phyloP scores from a whole-genome alignment of 2,113 vertebrate species.

The Aspidoscelis tigris region DNA sequence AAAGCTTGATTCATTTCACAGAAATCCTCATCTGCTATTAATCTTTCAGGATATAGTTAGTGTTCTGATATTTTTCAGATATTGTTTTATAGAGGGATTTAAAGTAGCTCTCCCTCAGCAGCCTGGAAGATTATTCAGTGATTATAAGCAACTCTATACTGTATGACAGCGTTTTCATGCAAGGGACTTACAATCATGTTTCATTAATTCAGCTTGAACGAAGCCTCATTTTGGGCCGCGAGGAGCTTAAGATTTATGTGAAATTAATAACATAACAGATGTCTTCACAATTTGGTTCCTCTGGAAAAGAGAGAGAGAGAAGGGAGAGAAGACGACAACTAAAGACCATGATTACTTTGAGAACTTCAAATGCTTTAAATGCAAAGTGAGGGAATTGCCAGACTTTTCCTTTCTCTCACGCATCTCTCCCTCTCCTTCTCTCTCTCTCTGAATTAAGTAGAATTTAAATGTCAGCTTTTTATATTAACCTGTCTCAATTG shows the following conservation, averaged over 20 bases:
- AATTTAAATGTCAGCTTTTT: conserved; percentile 92
- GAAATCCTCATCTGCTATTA: conserved; percentile 85
- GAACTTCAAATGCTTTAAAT: conserved; percentile 85
- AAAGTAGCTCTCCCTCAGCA: conserved; percentile 88
- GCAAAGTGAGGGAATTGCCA: conserved; percentile 77
- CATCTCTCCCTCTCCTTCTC: conserved; percentile 46
- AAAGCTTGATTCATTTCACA: conserved; percentile 84
- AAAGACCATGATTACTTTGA: conserved; percentile 80
- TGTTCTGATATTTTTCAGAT: conserved; percentile 91
- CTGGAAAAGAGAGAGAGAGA: conserved; percentile 75
- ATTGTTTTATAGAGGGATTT: conserved; percentile 88
- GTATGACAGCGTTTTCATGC: conserved; percentile 92
- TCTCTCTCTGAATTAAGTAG: conserved; percentile 77
- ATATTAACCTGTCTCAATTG: conserved; percentile 88
- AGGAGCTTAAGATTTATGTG: conserved; percentile 98
- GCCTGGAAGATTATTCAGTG: conserved; percentile 91
- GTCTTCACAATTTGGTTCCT: conserved; percentile 91
- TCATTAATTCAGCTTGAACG: conserved; percentile 98
- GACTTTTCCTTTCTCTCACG: conserved; percentile 80
- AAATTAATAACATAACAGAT: conserved; percentile 99
- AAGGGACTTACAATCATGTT: conserved; percentile 97
- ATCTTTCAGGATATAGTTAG: conserved; percentile 86
- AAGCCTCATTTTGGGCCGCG: conserved; percentile 95
- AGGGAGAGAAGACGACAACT: conserved; percentile 66
- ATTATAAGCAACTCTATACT: conserved; percentile 95